Base-by-base conservation (phyloP, 1,140 invertebrate genomes). In the Lordiphosa mommai region DNA sequence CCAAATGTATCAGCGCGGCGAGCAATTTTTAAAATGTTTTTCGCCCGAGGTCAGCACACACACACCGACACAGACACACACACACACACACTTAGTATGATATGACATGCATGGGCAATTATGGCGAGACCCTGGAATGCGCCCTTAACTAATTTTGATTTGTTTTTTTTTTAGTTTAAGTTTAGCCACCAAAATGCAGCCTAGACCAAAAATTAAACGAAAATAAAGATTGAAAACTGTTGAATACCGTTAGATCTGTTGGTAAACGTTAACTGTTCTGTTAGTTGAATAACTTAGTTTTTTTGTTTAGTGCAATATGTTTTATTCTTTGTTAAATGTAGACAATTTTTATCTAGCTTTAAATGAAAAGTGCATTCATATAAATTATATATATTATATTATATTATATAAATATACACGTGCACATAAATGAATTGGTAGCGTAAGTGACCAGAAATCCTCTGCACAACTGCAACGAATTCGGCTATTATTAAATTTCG, bases 151-250 rank as follows among this genome's bases (percentile, higher is more conserved):
- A 41, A 48, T 23, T 30, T 38, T 44, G 6, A 29, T 30, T 52
- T 20, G 29, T 6, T 59, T 13, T 37, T 17, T 16, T 23, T 57
- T 14, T 33, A 41, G 9, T 34, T 23, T 27, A 14, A 48, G 12
- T 29, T 52, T 52, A 72, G 69, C 59, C 50, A 65, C 58, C 58
- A 65, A 82, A 64, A 77, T 77, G 71, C 77, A 82, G 77, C 72
- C 46, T 84, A 82, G 77, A 82, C 77, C 77, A 82, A 82, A 82
- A 82, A 80, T 32, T 53, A 7, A 33, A 51, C 17, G 1, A 30
- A 1, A 32, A 6, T 0, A 38, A 34, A 23, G 29, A 57, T n/a
- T 7, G 3, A 32, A 23, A 52, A 7, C 20, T 32, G 38, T 13
- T 48, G 40, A 27, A 43, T 7, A 43, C 40, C 40, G 40, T 43